Evolutionary conservation across 1,140 invertebrate species (phyloP), one percentile per base, ranked within the genome.

Genomic region (Drosophila seguyi): DNA sequence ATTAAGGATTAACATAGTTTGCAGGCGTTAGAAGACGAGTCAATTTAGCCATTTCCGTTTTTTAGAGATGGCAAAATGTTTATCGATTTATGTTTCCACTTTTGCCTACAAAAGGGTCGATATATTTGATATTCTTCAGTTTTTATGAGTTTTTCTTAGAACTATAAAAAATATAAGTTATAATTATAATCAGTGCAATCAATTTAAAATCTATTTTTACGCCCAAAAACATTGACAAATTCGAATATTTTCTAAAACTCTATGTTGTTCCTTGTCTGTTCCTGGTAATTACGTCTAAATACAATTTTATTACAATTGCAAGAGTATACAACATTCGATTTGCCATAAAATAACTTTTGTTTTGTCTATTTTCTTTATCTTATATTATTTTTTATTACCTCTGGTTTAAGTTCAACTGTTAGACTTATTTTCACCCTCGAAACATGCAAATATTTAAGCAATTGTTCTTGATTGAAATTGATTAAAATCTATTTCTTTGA

Each of bases 381-480:
- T 44, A 44, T 14, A 7, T 25, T 22, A 57, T 25, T 34, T 31
- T 57, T 42, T 13, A 11, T 25, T 8, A 58, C 39, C 34, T 36
- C 6, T 52, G 3, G 0, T 4, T 52, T 36, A 20, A 52, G 18
- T 34, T 34, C n/a, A 11, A 14, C 10, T 18, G 18, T 27, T 34
- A 1, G 22, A n/a, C 31, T 38, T 16, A 7, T 34, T 42, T 50
- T 10, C 7, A 38, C 50, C 22, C 34, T 44, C 42, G 18, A 66
- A 63, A 75, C 50, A 66, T 69, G 73, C 56, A 69, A 55, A 76
- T 60, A 36, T 57, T 41, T 42, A 14, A 14, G 18, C 57, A 78
- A 78, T 78, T 78, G 74, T 61, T 20, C 7, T 48, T 57, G 57
- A 78, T 78, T 78, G 57, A 77, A 57, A 72, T 78, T 79, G 75